These are phyloP conservation scores for Chionomys nivalis DNA, from an alignment of 2,113 vertebrate species.

Conservation along the genomic window DNA sequence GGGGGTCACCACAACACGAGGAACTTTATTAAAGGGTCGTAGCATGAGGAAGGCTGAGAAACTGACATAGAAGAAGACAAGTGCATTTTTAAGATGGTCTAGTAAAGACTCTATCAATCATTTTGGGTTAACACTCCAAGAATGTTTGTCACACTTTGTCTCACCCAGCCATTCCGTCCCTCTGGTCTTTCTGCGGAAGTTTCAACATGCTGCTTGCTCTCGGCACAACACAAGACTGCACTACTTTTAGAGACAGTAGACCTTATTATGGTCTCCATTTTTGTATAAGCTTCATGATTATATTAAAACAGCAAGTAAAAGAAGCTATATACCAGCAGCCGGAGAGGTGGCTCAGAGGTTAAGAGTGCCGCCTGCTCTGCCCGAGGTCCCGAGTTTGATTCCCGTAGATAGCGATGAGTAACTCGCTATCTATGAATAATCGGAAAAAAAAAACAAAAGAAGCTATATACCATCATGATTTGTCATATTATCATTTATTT, in stretches of 20 bases:
- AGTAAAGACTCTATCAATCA: neutral
- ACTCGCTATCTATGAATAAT: too few relatives aligned
- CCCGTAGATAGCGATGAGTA: too few relatives aligned
- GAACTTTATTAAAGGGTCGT: neutral
- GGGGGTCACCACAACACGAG: neutral
- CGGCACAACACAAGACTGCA: neutral
- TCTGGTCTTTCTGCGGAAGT: neutral
- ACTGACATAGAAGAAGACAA: slow-evolving; percentile 12
- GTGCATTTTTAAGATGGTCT: too few relatives aligned
- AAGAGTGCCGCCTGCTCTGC: too few relatives aligned
- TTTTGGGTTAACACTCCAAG: neutral
- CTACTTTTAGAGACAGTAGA: neutral
- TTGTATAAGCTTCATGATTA: neutral
- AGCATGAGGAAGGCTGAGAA: neutral
- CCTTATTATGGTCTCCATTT: neutral
- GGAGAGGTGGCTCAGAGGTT: too few relatives aligned
- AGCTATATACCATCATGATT: neutral
- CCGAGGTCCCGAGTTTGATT: too few relatives aligned
- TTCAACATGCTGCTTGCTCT: neutral
- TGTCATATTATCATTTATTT: neutral
- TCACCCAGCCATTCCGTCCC: neutral
- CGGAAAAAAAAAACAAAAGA: neutral
- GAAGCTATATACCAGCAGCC: neutral
- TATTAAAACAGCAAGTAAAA: neutral
- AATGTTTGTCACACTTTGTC: neutral